Percentiles rank a stretch among this genome's conserved stretches.
phyloP scores from a whole-genome alignment of 2,797 vertebrate genomes.

The Aulostomus chinensis region DNA sequence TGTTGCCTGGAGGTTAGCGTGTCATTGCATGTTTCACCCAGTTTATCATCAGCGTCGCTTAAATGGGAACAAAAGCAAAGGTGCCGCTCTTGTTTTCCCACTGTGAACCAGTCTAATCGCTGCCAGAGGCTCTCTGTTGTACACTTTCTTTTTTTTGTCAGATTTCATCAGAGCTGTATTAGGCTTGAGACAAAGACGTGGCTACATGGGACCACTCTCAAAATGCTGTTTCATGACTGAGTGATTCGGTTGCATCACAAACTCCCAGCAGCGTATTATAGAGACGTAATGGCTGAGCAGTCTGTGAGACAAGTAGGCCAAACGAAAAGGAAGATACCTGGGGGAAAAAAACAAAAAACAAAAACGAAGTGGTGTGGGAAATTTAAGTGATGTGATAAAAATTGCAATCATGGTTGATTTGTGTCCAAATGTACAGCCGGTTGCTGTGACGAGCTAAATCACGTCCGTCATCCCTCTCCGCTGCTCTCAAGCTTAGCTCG shows the following conservation, averaged over 20 bases:
- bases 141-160: slow-evolving; percentile 25
- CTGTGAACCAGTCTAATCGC: slow-evolving; percentile 46
- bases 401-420: not conserved
- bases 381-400: not conserved
- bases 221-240: slow-evolving; percentile 53
- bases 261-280: slow-evolving; percentile 39
- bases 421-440: not conserved
- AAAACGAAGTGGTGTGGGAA: not conserved
- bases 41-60: slow-evolving; percentile 33
- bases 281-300: slow-evolving; percentile 25
- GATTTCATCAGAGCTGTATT: slow-evolving; percentile 7
- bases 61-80: slow-evolving; percentile 42
- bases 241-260: slow-evolving; percentile 41
- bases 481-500: too few species aligned
- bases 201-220: slow-evolving; percentile 35
- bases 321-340: slow-evolving; percentile 18
- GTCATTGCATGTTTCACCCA: too few species aligned
- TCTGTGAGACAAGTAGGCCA: slow-evolving; percentile 6
- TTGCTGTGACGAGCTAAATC: not conserved
- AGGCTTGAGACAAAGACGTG: slow-evolving; percentile 32
- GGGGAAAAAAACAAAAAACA: too few species aligned
- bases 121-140: slow-evolving; percentile 26
- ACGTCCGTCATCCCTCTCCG: too few species aligned
- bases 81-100: slow-evolving; percentile 34
- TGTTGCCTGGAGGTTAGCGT: too few species aligned